Base-by-base conservation (phyloP, 2,888 invertebrate genomes). In the Steromphala cineraria region DNA sequence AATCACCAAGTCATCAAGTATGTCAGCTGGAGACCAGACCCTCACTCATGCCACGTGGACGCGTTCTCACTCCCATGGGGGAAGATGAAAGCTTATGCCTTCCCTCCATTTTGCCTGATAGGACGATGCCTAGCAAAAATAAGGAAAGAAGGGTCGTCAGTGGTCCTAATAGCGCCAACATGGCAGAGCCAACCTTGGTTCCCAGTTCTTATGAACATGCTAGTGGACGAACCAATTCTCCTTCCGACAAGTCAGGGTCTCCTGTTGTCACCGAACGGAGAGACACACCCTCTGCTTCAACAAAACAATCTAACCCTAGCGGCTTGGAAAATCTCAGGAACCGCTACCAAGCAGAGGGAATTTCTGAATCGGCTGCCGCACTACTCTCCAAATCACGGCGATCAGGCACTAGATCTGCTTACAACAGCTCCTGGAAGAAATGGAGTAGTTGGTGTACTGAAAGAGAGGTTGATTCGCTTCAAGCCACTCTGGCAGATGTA, bases 131-230 rank as follows among this genome's bases (percentile, higher is more conserved):
- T n/a, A n/a, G n/a, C n/a, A n/a, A n/a, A n/a, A n/a, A n/a, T n/a
- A n/a, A n/a, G n/a, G n/a, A 71, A 81, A 17, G 81, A 75, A 71
- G 62, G 40, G 74, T 31, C 56, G n/a, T 21, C 36, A 2, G 13
- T 81, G 1, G 53, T 52, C 2, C n/a, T 81, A 19, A 40, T 81
- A 31, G 55, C 81, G 1, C 81, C 81, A 21, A 56, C 56, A 2
- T 81, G 81, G 81, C 78, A 53, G 36, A 53, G 55, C 19, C 81
- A 81, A 67, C 24, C 55, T 0, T 81, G 81, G 81, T 81, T 62
- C 24, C 81, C 79, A 19, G 62, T 74, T 7, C 17, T 79, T 0
- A 19, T 81, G 55, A 55, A 67, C 24, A 21, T 81, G 74, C 17
- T 56, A 7, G 62, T 81, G 5, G 46, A 36, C 3, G 40, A 67